Percentiles rank a stretch among this genome's conserved stretches.
phyloP scores from a whole-genome alignment of 2,797 vertebrate species.

The Melanogrammus aeglefinus region DNA sequence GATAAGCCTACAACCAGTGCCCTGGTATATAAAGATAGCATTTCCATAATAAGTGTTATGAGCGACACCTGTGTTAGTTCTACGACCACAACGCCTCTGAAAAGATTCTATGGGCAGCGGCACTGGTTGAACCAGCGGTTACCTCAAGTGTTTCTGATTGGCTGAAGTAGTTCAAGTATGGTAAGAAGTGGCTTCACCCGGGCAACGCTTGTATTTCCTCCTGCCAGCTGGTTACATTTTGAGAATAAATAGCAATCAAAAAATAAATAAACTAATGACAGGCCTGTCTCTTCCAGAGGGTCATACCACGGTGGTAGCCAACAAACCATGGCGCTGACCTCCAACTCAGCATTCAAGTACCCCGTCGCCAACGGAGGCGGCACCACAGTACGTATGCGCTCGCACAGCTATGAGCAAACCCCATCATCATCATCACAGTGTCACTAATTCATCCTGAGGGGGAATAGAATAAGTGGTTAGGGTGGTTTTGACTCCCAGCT shows the following conservation, averaged over 20 bases:
- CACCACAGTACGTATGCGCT: conserved; percentile 74
- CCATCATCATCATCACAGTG: not conserved
- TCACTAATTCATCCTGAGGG: not conserved
- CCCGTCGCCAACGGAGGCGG: conserved; percentile 79
- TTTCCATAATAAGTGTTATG: too few relatives aligned
- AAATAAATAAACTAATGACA: not conserved
- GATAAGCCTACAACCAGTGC: too few relatives aligned
- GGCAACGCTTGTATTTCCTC: not conserved
- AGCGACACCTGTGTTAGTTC: too few relatives aligned
- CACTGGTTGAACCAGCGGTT: too few relatives aligned
- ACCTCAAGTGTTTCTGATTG: too few relatives aligned
- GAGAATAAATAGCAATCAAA: not conserved
- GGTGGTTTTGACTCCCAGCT: too few relatives aligned
- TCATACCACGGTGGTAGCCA: conserved; percentile 88
- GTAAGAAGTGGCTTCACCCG: too few relatives aligned
- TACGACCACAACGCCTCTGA: too few relatives aligned
- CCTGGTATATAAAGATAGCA: too few relatives aligned
- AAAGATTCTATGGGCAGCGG: too few relatives aligned
- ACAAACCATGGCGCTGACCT: conserved; percentile 80
- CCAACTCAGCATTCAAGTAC: conserved; percentile 78
- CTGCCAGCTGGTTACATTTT: not conserved
- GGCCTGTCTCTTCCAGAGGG: conserved; percentile 70
- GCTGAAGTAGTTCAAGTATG: too few relatives aligned
- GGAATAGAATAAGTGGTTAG: not conserved
- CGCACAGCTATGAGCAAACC: too few relatives aligned